phyloP scores from a whole-genome alignment of 1,140 invertebrate genomes.

The Panonychus citri region DNA sequence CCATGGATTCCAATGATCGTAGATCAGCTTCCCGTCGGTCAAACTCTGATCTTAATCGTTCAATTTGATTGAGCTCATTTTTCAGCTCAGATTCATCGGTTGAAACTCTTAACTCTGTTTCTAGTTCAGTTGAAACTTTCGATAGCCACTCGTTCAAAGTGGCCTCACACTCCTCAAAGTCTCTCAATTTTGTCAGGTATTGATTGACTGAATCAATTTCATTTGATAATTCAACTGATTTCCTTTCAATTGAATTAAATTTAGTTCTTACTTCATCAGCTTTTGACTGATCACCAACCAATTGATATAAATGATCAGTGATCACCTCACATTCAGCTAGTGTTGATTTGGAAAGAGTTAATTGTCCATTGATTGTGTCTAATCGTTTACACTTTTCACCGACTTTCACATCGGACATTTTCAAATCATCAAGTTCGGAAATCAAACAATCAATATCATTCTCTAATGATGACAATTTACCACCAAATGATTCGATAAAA shows the following conservation, averaged over 20 bases:
- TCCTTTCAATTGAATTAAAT: neutral
- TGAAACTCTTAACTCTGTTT: neutral
- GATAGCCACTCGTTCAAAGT: neutral
- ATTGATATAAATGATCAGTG: neutral
- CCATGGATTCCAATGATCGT: neutral
- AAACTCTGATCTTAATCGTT: neutral
- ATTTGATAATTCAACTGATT: neutral
- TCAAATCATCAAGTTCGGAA: neutral
- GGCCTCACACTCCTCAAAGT: neutral
- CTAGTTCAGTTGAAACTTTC: neutral
- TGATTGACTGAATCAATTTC: neutral
- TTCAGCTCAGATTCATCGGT: neutral
- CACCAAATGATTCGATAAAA: neutral
- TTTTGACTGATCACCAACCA: neutral
- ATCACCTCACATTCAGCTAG: neutral
- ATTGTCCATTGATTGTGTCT: neutral
- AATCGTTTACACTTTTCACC: neutral
- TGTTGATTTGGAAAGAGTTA: neutral
- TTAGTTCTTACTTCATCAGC: neutral
- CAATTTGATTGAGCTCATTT: neutral
- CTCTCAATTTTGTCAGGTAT: neutral
- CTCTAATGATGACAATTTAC: neutral
- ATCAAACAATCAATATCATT: neutral
- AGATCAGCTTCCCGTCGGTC: neutral
- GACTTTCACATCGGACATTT: neutral